Conservation (phyloP, 2,113 vertebrate species). For the Chionodraco myersi region DNA sequence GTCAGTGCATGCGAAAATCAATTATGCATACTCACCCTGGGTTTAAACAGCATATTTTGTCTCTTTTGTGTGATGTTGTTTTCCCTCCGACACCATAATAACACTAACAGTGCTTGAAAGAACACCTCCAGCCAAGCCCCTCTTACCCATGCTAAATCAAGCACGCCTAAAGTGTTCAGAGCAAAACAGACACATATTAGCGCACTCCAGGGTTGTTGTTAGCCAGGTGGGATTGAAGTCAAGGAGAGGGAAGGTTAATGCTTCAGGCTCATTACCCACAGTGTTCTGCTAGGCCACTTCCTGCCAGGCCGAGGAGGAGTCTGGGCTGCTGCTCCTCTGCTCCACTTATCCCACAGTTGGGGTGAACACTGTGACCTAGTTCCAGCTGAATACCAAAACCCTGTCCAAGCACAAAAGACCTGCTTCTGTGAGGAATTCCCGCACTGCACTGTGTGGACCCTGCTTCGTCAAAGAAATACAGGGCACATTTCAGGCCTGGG, state of each 20-base stretch:
- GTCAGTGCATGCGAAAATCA: conserved; percentile 73
- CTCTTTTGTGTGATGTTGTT: conserved; percentile 16
- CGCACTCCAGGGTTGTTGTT: conserved; percentile 32
- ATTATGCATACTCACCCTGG: neutral
- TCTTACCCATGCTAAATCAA: conserved; percentile 50
- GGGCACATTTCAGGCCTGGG: conserved; percentile 43
- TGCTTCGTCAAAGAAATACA: conserved; percentile 53
- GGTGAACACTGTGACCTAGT: conserved; percentile 80
- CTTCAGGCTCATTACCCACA: conserved; percentile 74
- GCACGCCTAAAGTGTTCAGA: conserved; percentile 47
- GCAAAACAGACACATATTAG: conserved; percentile 24
- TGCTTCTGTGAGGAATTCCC: conserved; percentile 80
- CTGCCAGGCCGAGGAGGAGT: conserved; percentile 68
- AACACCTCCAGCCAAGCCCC: conserved; percentile 22
- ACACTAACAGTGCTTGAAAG: conserved; percentile 29
- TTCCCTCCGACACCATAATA: conserved; percentile 1
- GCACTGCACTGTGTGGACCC: conserved; percentile 60
- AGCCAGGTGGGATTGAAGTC: conserved; percentile 66
- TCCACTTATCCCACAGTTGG: conserved; percentile 74
- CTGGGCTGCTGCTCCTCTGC: conserved; percentile 62
- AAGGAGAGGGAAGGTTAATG: conserved; percentile 74
- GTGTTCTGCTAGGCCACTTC: conserved; percentile 66
- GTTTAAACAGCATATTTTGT: conserved; percentile 29
- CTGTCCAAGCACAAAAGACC: conserved; percentile 67
- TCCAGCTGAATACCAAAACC: conserved; percentile 75